Percentiles rank a stretch among this genome's conserved stretches.
These are phyloP conservation scores for Danio kyathit DNA, from an alignment of 2,797 vertebrate species.

Conservation along the genomic window DNA sequence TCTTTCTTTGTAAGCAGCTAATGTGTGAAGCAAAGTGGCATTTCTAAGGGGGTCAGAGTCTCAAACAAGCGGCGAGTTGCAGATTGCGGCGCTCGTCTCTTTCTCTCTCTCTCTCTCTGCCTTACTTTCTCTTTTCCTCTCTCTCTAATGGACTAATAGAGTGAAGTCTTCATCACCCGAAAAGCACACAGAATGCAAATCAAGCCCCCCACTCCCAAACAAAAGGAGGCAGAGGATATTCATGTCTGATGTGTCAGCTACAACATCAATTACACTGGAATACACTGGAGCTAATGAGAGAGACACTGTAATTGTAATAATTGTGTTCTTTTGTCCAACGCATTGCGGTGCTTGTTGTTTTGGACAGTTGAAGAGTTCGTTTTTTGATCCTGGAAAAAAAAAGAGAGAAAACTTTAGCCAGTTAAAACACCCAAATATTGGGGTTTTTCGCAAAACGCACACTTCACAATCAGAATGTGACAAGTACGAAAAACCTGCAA, in stretches of 20 bases:
- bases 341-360: conserved; percentile 65
- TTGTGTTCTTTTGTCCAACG: conserved; percentile 86
- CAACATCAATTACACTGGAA: conserved; percentile 93
- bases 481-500: conserved; percentile 8
- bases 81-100: conserved; percentile 60
- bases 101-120: conserved; percentile 39
- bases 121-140: conserved; percentile 35
- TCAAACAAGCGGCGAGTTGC: conserved; percentile 82
- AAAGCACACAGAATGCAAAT: conserved; percentile 75
- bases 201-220: conserved; percentile 80
- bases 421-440: not conserved
- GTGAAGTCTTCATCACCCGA: conserved; percentile 67
- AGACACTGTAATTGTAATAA: conserved; percentile 90
- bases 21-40: conserved; percentile 94
- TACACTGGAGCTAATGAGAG: conserved; percentile 90
- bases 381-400: conserved; percentile 21
- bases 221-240: conserved; percentile 91
- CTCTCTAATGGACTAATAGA: conserved; percentile 64
- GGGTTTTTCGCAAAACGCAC: conserved; percentile 21
- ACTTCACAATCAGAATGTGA: conserved; percentile 18
- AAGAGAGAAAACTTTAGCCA: conserved; percentile 28
- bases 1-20: conserved; percentile 94
- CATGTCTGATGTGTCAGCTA: conserved; percentile 91
- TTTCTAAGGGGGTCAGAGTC: conserved; percentile 93
- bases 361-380: conserved; percentile 44